Conservation (phyloP, 1,140 invertebrate genomes). For the Drosophila tropicalis region DNA sequence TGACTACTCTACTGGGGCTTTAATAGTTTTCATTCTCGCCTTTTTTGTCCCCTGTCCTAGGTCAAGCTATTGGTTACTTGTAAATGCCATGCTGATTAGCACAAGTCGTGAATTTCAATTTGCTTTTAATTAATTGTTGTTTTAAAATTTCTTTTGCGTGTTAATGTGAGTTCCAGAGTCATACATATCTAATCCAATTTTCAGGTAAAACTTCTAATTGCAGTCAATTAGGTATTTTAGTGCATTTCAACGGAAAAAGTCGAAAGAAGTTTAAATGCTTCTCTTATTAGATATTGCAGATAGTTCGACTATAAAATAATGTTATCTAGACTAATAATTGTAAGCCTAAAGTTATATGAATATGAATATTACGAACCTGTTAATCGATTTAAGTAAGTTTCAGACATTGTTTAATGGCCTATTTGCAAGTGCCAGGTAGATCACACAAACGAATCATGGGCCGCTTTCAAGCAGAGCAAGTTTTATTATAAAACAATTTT, state of each 20-base stretch:
- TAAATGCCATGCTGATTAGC: conserved; percentile 75
- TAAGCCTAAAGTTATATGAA: too few relatives aligned
- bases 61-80: conserved; percentile 64
- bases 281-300: too few relatives aligned
- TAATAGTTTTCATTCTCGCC: conserved; percentile 59
- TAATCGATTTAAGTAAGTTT: too few relatives aligned
- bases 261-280: too few relatives aligned
- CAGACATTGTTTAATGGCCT: too few relatives aligned
- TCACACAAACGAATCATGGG: too few relatives aligned
- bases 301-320: too few relatives aligned
- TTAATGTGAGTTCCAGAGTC: conserved; percentile 8
- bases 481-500: background rate
- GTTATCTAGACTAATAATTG: too few relatives aligned
- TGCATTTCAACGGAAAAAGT: too few relatives aligned
- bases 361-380: too few relatives aligned
- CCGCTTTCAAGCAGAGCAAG: background rate
- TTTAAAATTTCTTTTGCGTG: conserved; percentile 64
- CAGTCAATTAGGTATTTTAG: background rate
- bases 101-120: conserved; percentile 75
- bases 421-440: too few relatives aligned
- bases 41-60: background rate
- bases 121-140: conserved; percentile 74
- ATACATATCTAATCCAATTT: background rate
- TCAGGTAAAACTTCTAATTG: background rate
- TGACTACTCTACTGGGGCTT: conserved; percentile 26